Conservation (phyloP, 2,113 vertebrate species). For the Antennarius striatus region DNA sequence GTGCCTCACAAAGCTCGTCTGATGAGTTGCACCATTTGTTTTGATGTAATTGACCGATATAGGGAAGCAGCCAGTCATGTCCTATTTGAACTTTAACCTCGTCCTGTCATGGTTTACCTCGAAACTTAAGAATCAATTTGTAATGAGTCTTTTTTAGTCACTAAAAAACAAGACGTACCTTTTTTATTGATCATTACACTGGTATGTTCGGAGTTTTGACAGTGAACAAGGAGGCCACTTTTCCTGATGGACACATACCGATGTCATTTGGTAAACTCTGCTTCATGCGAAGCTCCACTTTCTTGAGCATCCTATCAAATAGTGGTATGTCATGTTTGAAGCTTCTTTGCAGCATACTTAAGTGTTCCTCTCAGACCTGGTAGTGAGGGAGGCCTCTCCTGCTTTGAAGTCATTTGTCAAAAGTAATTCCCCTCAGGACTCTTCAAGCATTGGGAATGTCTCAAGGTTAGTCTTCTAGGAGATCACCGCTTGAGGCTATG, state of each 20-base stretch:
- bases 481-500: constrained; percentile 37
- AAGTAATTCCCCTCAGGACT: constrained; percentile 72
- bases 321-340: constrained; percentile 53
- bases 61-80: constrained; percentile 43
- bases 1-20: constrained; percentile 20
- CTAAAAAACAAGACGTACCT: constrained; percentile 19
- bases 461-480: constrained; percentile 45
- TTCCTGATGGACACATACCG: constrained; percentile 47
- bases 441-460: constrained; percentile 61
- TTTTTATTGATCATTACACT: constrained; percentile 46
- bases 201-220: constrained; percentile 37
- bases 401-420: constrained; percentile 79
- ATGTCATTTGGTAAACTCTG: constrained; percentile 43
- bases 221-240: constrained; percentile 38
- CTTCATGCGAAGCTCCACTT: constrained; percentile 42
- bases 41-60: constrained; percentile 24
- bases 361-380: constrained; percentile 58
- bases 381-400: constrained; percentile 32
- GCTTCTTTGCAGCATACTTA: constrained; percentile 23
- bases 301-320: constrained; percentile 60
- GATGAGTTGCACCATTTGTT: constrained; percentile 36
- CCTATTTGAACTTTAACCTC: constrained; percentile 35
- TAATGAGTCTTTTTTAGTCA: constrained; percentile 12
- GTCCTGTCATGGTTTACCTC: constrained; percentile 18
- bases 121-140: constrained; percentile 34